Conservation (phyloP, 2,888 invertebrate species). For the Cosmia pyralina region DNA sequence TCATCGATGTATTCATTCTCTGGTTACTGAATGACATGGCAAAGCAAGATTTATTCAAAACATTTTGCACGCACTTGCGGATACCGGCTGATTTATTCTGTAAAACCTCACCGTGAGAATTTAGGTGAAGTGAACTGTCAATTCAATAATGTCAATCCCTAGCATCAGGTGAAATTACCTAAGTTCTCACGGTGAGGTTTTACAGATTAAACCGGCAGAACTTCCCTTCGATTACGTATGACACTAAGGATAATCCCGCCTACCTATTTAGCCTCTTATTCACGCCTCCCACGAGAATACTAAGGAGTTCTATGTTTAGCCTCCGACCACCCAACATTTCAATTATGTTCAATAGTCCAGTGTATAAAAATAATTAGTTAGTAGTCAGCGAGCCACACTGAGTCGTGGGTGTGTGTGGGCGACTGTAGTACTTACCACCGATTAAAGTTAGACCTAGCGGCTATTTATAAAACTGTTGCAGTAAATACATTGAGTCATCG, state of each 20-base stretch:
- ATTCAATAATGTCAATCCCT: no score
- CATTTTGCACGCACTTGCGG: background rate
- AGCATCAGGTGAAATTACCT: background rate
- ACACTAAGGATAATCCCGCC: background rate
- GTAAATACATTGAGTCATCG: constrained; percentile 1
- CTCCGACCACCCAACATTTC: constrained; percentile 27
- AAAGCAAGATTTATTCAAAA: no score
- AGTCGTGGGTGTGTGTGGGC: constrained; percentile 32
- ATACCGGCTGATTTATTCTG: background rate
- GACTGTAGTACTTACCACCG: background rate
- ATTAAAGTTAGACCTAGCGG: constrained; percentile 14
- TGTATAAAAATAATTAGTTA: constrained; percentile 32
- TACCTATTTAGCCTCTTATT: background rate
- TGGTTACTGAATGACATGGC: background rate
- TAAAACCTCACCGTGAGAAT: background rate
- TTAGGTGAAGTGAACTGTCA: background rate
- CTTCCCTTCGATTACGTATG: background rate
- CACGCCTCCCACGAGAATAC: constrained; percentile 18
- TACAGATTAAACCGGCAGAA: background rate
- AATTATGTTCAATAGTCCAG: constrained; percentile 24
- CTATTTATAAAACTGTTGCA: constrained; percentile 15
- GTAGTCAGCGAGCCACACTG: background rate
- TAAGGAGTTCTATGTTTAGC: constrained; percentile 19
- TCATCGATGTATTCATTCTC: no score
- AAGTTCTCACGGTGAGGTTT: background rate